phyloP scores from a whole-genome alignment of 2,888 invertebrate genomes.

The Pharmacophagus antenor region DNA sequence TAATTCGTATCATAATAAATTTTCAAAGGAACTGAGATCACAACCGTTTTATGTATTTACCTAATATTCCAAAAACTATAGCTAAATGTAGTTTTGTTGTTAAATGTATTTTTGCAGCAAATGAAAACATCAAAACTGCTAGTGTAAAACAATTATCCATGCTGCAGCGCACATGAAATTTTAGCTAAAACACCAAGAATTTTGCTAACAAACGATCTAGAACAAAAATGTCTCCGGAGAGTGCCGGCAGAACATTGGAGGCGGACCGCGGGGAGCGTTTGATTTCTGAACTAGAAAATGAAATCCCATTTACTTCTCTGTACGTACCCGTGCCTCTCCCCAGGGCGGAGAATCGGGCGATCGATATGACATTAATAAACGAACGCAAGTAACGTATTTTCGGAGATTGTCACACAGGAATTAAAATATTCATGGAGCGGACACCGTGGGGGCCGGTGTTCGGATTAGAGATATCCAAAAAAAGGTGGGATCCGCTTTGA shows the following conservation, averaged over 20 bases:
- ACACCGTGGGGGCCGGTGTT: slow-evolving; percentile 52
- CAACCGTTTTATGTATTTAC: not conserved
- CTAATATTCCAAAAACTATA: not conserved
- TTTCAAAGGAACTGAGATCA: not conserved
- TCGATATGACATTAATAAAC: slow-evolving; percentile 73
- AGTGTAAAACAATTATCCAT: slow-evolving; percentile 56
- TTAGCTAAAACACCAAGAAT: slow-evolving; percentile 37
- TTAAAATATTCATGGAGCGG: slow-evolving; percentile 73
- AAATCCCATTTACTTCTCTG: slow-evolving; percentile 66
- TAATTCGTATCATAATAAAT: not conserved
- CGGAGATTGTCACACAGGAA: slow-evolving; percentile 57
- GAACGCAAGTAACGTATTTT: slow-evolving; percentile 63
- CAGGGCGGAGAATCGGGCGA: slow-evolving; percentile 45
- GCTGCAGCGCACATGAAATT: slow-evolving; percentile 37
- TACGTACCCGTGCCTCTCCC: slow-evolving; percentile 50
- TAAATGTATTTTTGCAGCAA: not conserved
- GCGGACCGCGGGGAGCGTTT: slow-evolving; percentile 59
- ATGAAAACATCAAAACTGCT: not conserved
- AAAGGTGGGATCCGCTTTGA: slow-evolving; percentile 53
- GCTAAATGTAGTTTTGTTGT: too few species aligned
- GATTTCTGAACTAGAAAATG: slow-evolving; percentile 76
- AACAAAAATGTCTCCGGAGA: slow-evolving; percentile 51
- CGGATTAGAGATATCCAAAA: slow-evolving; percentile 62
- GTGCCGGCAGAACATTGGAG: slow-evolving; percentile 51
- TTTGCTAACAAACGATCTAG: slow-evolving; percentile 50